Base-by-base conservation (phyloP, 2,797 vertebrate species). In the Cuniculus paca region DNA sequence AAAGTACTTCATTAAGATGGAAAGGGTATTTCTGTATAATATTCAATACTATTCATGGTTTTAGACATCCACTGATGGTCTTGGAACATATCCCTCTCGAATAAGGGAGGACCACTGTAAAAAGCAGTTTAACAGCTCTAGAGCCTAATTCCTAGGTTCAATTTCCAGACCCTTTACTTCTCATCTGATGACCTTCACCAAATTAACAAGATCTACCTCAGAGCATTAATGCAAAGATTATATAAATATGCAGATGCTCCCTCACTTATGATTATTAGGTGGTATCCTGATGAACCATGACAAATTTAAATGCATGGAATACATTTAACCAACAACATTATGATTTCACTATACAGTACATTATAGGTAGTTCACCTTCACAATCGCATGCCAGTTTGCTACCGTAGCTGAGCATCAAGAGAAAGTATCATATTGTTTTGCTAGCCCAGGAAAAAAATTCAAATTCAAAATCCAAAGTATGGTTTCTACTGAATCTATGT, bases 161-260 rank as follows among this genome's bases (percentile, higher is more conserved):
- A 3, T 50, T 65, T 88, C 50, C 31, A 97, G 56, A 48, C 56
- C 50, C 77, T 79, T 34, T 45, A 75, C 58, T 90, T 60, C 54
- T 1, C 11, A 79, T 50, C 11, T 81, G 89, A 52, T 75, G 80
- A 70, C 39, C 54, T 80, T 39, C 17, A 85, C 39, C 31, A 88
- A 31, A 70, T 70, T 87, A 96, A 90, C n/a, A 93, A 45, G 39
- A 83, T 28, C 84, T 63, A 90, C 16, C 34, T 79, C 60, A 78
- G 39, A 90, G 75, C 3, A 20, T 84, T 72, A 65, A 77, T 42
- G 39, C 8, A 31, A 48, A 86, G n/a, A 94, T 70, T 54, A 94
- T 84, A 80, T 52, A 13, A 90, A 61, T 63, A 75, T 16, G 42
- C 54, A 61, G 36, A 36, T 81, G 26, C 19, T 72, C 60, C n/a